These are phyloP conservation scores for Parotia lawesii DNA, from an alignment of 2,113 vertebrate genomes.

Conservation along the genomic window DNA sequence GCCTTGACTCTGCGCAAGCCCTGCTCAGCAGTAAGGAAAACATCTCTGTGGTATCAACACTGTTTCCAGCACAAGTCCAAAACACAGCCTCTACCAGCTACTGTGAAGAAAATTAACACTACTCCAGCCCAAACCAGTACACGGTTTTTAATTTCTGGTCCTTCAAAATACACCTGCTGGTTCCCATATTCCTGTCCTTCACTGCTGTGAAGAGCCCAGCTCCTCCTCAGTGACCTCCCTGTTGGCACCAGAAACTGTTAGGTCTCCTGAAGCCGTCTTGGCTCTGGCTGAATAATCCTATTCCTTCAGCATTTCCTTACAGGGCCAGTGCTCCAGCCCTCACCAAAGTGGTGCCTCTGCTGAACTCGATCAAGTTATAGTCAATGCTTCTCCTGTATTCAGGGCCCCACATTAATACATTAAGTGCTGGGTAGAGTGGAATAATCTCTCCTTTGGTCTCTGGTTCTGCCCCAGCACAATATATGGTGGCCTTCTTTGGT, in stretches of 20 bases:
- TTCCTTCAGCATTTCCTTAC: neutral
- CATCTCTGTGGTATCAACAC: neutral
- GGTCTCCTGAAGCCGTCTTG: neutral
- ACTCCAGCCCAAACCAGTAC: neutral
- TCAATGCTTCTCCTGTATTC: neutral
- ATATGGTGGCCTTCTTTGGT: neutral
- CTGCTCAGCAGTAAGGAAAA: neutral
- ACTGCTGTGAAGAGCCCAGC: fast-evolving
- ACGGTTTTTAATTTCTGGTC: neutral
- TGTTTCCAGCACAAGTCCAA: neutral
- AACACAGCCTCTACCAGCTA: neutral
- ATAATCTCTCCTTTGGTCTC: neutral
- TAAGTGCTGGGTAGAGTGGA: neutral
- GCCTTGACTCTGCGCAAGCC: neutral
- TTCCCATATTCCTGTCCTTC: neutral
- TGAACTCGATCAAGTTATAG: neutral
- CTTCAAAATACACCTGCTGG: neutral
- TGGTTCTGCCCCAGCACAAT: neutral
- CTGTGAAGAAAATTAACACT: neutral
- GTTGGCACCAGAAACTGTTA: neutral
- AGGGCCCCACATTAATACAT: neutral
- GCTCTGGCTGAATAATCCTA: neutral
- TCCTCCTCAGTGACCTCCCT: neutral
- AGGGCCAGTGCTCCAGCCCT: neutral
- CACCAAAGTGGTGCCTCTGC: neutral